A percentile compares a stretch with the other conserved stretches of the same genome.
phyloP scores from a whole-genome alignment of 2,888 invertebrate genomes.

The Agrochola macilenta region DNA sequence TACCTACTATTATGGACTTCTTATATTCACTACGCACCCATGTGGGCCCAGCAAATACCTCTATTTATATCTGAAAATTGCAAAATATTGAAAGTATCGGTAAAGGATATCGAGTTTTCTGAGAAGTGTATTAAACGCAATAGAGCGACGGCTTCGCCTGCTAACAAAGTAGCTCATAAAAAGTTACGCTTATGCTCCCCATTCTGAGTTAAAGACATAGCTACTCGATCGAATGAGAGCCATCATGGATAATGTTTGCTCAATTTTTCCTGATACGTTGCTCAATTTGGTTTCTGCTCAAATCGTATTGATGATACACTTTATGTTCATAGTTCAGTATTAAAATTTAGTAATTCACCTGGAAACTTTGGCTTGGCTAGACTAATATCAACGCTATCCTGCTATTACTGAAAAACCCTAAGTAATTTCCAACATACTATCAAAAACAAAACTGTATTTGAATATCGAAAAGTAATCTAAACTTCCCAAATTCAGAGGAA shows the following conservation, averaged over 20 bases:
- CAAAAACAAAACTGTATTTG: constrained; percentile 41
- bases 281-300: constrained; percentile 19
- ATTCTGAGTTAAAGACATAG: constrained; percentile 48
- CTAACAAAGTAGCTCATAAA: constrained; percentile 52
- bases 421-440: constrained; percentile 21
- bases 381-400: neutral
- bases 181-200: constrained; percentile 43
- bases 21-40: constrained; percentile 75
- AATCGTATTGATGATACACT: neutral
- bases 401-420: neutral
- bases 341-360: neutral
- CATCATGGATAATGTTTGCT: constrained; percentile 40
- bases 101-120: constrained; percentile 21
- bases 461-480: constrained; percentile 58
- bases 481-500: constrained; percentile 43
- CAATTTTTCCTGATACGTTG: constrained; percentile 31
- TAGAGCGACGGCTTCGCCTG: constrained; percentile 37
- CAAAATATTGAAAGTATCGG: constrained; percentile 38
- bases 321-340: neutral
- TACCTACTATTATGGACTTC: constrained; percentile 73
- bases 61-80: constrained; percentile 48
- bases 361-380: neutral
- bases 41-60: constrained; percentile 28
- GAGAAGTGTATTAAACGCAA: constrained; percentile 34
- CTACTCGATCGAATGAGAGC: constrained; percentile 43